These are phyloP conservation scores for Trichechus manatus DNA, from an alignment of 2,113 vertebrate species.

Conservation along the genomic window DNA sequence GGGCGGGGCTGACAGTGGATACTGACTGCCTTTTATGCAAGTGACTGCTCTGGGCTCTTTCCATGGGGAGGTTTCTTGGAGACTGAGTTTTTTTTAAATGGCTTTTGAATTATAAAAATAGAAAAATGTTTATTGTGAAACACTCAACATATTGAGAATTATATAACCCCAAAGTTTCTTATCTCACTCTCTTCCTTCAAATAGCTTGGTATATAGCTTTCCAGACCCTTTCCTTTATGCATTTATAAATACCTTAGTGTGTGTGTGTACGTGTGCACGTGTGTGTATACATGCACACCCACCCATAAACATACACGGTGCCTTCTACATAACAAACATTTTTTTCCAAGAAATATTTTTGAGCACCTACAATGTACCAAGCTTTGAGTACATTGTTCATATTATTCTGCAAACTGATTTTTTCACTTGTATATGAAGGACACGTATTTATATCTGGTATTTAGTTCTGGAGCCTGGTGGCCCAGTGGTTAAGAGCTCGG, in stretches of 20 bases:
- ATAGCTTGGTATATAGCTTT: not conserved
- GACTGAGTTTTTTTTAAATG: not conserved
- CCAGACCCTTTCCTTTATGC: not conserved
- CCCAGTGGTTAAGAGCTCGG: no score
- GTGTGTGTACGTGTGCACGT: accelerated
- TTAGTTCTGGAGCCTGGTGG: not conserved
- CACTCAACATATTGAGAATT: not conserved
- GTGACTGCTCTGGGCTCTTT: not conserved
- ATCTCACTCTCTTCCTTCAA: not conserved
- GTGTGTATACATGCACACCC: no score
- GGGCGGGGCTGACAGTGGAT: accelerated
- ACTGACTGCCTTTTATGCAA: not conserved
- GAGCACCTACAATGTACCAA: not conserved
- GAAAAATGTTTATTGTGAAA: not conserved
- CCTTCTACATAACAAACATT: not conserved
- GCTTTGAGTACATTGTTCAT: not conserved
- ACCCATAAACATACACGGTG: not conserved
- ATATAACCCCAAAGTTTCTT: not conserved
- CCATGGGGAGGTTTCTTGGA: not conserved
- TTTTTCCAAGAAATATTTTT: not conserved
- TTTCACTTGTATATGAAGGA: not conserved
- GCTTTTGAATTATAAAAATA: conserved; percentile 53
- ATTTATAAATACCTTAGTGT: not conserved
- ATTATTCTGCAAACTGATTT: not conserved
- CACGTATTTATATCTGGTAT: not conserved